These are phyloP conservation scores for Helarctos malayanus DNA, from an alignment of 2,797 vertebrate species.

Conservation along the genomic window DNA sequence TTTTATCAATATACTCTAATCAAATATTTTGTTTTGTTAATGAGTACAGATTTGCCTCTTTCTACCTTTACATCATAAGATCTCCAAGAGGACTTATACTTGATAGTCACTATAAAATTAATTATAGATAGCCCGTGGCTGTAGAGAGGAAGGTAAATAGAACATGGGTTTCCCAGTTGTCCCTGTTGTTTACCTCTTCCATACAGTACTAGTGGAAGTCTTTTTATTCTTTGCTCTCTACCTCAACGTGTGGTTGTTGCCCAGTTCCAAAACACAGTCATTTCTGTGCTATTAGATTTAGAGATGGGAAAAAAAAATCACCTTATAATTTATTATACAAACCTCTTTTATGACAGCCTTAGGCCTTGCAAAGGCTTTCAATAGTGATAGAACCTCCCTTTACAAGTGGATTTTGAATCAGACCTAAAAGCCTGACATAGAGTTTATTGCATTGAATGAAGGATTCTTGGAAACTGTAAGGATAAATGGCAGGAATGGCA, in stretches of 20 bases:
- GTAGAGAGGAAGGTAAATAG: neutral
- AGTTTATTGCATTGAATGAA: neutral
- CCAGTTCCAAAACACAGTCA: neutral
- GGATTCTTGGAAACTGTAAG: neutral
- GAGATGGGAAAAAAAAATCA: neutral
- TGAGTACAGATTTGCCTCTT: conserved; percentile 50
- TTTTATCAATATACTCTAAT: conserved; percentile 81
- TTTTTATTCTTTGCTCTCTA: neutral
- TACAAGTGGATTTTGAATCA: conserved; percentile 34
- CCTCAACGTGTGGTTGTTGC: neutral
- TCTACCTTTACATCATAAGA: conserved; percentile 41
- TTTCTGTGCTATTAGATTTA: neutral
- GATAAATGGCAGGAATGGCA: neutral
- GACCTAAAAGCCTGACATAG: neutral
- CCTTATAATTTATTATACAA: neutral
- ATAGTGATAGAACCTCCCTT: neutral
- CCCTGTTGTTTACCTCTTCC: conserved; percentile 3
- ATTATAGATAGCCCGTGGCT: conserved; percentile 3
- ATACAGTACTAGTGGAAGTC: neutral
- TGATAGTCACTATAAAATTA: conserved; percentile 29
- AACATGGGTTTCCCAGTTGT: neutral
- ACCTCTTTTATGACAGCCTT: neutral
- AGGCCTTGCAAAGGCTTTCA: neutral
- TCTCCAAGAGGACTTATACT: conserved; percentile 27
- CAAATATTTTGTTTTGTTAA: conserved; percentile 66